Evolutionary conservation across 1,140 invertebrate species (phyloP), one percentile per base, ranked within the genome.

Genomic region (Meloidogyne floridensis): DNA sequence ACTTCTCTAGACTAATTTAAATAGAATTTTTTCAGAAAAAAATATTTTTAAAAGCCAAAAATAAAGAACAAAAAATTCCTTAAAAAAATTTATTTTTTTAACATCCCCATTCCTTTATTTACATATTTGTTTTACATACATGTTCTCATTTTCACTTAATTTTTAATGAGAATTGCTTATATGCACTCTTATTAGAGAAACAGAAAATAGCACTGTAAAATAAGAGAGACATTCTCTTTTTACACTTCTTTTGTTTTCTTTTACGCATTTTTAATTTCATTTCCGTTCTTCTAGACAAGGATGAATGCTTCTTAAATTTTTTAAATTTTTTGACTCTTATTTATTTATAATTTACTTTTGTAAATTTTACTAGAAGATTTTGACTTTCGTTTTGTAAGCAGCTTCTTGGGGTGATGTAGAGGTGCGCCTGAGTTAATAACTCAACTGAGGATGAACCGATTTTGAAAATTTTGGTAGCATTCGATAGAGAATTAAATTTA

Each of bases 131-230:
- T 6, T 32, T 32, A 32, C 32, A 32, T 54, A 59, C 15, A 18
- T 65, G 59, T 65, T 65, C 59, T 65, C 59, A 65, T 65, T 65
- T 65, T 65, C 59, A n/a, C n/a, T 65, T 65, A 65, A 65, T 65
- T 65, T 65, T 65, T 65, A 65, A 65, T 65, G 59, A 65, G 59
- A 18, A 65, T 65, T 65, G 59, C 59, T 65, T 65, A n/a, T 6
- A 65, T 8, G 3, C 59, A n/a, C 15, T n/a, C 0, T 47, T 65
- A n/a, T 6, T n/a, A n/a, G 15, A n/a, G 15, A n/a, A 65, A 6
- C n/a, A n/a, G 15, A 15, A 65, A 65, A 65, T 65, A 65, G 59
- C n/a, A n/a, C n/a, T 65, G 7, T n/a, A 65, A 59, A 65, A 65
- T n/a, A n/a, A n/a, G 59, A 65, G 59, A 65, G 59, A 65, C 59